A percentile compares a stretch with the other conserved stretches of the same genome.
Conservation (phyloP, 2,113 vertebrate genomes). For the Lethenteron reissneri region DNA sequence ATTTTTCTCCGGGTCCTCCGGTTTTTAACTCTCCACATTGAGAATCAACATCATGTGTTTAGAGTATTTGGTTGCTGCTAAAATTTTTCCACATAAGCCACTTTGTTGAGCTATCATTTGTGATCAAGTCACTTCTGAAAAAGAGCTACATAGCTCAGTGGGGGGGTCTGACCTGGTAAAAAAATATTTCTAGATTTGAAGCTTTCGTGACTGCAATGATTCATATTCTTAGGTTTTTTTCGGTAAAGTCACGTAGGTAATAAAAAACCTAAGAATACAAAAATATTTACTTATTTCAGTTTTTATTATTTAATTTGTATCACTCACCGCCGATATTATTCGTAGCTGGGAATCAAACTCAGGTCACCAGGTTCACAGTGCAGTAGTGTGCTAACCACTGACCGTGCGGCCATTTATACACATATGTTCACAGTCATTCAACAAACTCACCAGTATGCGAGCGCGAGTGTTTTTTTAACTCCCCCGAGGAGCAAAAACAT, state of each 20-base stretch:
- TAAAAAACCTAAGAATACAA: not conserved
- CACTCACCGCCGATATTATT: not conserved
- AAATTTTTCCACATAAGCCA: too few species aligned
- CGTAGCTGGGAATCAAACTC: not conserved
- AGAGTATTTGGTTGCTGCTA: too few species aligned
- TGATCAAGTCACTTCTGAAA: too few species aligned
- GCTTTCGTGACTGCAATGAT: too few species aligned
- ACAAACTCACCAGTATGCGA: slow-evolving; percentile 48
- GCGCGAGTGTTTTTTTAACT: slow-evolving; percentile 80
- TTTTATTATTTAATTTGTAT: not conserved
- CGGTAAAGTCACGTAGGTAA: not conserved
- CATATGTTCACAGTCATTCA: not conserved
- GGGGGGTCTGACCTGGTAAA: not conserved
- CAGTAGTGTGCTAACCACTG: not conserved
- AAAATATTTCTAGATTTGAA: not conserved
- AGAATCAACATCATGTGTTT: too few species aligned
- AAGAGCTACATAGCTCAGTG: too few species aligned
- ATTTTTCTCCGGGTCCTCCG: too few species aligned
- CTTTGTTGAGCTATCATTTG: too few species aligned
- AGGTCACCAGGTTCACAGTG: not conserved
- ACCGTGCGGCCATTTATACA: slow-evolving; percentile 18
- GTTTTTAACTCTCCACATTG: too few species aligned
- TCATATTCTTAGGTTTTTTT: too few species aligned
- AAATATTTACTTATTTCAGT: not conserved
- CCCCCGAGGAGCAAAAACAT: slow-evolving; percentile 67